A percentile compares a stretch with the other conserved stretches of the same genome.
phyloP scores from a whole-genome alignment of 2,797 vertebrate species.

The Miichthys miiuy region DNA sequence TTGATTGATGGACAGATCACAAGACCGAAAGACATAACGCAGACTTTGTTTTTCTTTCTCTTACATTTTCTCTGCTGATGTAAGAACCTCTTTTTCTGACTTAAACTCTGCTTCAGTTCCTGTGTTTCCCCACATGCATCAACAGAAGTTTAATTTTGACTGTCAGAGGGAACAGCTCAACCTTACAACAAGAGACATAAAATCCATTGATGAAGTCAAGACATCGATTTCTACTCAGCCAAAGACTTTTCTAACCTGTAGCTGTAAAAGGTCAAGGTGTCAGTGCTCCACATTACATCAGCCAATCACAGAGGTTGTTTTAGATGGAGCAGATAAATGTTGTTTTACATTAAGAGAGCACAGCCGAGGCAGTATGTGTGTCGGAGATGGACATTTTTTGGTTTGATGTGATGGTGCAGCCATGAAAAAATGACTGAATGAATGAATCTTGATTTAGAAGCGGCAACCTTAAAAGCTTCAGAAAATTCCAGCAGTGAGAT shows the following conservation, averaged over 20 bases:
- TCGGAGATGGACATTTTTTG: neutral
- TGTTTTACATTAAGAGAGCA: neutral
- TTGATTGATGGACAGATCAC: neutral
- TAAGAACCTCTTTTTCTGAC: neutral
- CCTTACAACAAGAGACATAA: constrained; percentile 42
- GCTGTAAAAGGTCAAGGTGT: constrained; percentile 66
- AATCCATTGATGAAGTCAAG: constrained; percentile 68
- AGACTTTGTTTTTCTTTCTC: neutral
- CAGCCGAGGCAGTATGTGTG: neutral
- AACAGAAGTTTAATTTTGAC: constrained; percentile 35
- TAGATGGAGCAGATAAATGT: neutral
- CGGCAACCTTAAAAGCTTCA: constrained; percentile 30
- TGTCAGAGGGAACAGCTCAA: constrained; percentile 22
- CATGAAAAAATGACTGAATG: neutral
- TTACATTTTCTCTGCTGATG: too few species aligned
- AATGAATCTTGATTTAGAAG: neutral
- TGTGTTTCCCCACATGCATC: constrained; percentile 20
- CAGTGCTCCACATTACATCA: constrained; percentile 27
- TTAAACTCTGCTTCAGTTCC: neutral
- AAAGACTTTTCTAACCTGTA: constrained; percentile 49
- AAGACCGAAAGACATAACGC: too few species aligned
- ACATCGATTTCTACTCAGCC: constrained; percentile 65
- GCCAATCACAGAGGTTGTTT: constrained; percentile 43
- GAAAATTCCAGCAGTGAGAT: constrained; percentile 24
- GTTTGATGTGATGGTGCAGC: neutral